These are phyloP conservation scores for Chloroceryle inda DNA, from an alignment of 2,797 vertebrate genomes.

Conservation along the genomic window DNA sequence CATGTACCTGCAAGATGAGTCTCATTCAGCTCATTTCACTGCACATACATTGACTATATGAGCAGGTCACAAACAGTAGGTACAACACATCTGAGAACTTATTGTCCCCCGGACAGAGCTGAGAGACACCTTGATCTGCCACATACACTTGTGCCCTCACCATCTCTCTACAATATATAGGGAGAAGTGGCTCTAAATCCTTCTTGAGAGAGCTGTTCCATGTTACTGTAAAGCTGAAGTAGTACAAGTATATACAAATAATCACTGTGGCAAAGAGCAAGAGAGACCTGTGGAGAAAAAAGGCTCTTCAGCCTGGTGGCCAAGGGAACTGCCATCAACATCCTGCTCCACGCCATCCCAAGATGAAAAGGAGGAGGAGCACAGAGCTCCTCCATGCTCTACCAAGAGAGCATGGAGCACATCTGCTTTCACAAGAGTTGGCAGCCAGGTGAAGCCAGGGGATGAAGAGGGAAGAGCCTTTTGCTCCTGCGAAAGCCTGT, in stretches of 20 bases:
- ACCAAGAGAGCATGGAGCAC: not conserved
- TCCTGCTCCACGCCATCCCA: not conserved
- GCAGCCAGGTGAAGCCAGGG: not conserved
- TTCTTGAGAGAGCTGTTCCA: not conserved
- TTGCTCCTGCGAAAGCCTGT: not conserved
- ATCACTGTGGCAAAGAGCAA: not conserved
- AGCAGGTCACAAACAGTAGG: not conserved
- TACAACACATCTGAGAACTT: not conserved
- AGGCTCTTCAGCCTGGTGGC: not conserved
- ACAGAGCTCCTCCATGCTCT: no score
- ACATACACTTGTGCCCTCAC: rapidly evolving
- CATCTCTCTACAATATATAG: not conserved
- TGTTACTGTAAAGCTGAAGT: not conserved
- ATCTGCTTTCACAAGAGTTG: not conserved
- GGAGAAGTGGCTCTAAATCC: not conserved
- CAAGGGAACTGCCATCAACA: not conserved
- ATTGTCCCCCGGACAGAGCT: not conserved
- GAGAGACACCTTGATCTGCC: not conserved
- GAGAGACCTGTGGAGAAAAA: not conserved
- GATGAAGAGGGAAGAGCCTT: not conserved
- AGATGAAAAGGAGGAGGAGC: not conserved
- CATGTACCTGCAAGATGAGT: not conserved
- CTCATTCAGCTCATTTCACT: not conserved
- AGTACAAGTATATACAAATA: not conserved
- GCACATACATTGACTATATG: not conserved